A percentile compares a stretch with the other conserved stretches of the same genome.
These are phyloP conservation scores for Bos indicus DNA, from an alignment of 2,113 vertebrate species.

Conservation along the genomic window DNA sequence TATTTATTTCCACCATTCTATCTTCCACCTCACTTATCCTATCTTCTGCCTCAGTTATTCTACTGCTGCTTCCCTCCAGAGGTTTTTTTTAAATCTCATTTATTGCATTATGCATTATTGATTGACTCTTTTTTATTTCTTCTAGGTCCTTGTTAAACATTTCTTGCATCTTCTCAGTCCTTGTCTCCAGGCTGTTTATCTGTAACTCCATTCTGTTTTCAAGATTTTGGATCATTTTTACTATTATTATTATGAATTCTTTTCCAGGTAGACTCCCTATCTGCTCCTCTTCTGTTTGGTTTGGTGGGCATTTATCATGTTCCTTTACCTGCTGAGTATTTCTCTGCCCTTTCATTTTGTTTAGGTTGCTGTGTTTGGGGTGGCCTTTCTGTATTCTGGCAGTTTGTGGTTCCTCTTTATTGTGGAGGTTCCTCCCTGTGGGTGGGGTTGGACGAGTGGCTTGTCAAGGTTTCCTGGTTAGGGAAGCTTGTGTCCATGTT, in stretches of 20 bases:
- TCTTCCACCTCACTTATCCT: neutral
- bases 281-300: neutral
- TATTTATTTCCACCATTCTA: neutral
- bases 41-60: neutral
- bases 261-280: neutral
- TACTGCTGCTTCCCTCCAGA: neutral
- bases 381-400: neutral
- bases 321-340: neutral
- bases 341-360: neutral
- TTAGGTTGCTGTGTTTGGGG: neutral
- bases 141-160: neutral
- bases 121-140: neutral
- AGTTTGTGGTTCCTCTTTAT: neutral
- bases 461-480: neutral
- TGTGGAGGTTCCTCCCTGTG: neutral
- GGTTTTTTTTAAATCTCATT: neutral
- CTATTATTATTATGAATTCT: neutral
- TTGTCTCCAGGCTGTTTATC: neutral
- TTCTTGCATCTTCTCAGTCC: neutral
- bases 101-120: neutral
- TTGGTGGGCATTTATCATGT: neutral
- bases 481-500: neutral
- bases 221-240: neutral
- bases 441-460: neutral
- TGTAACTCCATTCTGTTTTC: neutral